These are phyloP conservation scores for Mylabris phalerata DNA, from an alignment of 1,140 invertebrate genomes.

Conservation along the genomic window DNA sequence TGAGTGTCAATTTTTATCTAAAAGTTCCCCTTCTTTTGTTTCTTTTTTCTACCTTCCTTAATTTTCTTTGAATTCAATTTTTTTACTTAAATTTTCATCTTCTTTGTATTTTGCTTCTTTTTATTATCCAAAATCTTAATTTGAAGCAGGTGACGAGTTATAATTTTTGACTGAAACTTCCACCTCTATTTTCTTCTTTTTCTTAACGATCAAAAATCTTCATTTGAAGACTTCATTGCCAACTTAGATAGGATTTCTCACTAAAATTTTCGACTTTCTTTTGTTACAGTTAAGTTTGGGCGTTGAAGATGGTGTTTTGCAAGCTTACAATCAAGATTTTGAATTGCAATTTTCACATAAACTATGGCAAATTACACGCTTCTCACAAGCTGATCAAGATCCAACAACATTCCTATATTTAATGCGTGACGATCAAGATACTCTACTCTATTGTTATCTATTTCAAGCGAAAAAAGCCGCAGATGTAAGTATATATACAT, in stretches of 20 bases:
- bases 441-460: constrained; percentile 56
- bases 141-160: too few relatives aligned
- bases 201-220: too few relatives aligned
- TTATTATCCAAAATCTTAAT: too few relatives aligned
- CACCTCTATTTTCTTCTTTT: not conserved
- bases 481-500: constrained; percentile 49
- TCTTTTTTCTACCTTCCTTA: too few relatives aligned
- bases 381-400: constrained; percentile 49
- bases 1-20: too few relatives aligned
- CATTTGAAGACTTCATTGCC: too few relatives aligned
- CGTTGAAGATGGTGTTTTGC: constrained; percentile 53
- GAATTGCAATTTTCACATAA: constrained; percentile 56
- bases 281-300: constrained; percentile 55
- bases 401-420: constrained; percentile 55
- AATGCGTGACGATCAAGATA: constrained; percentile 54
- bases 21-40: too few relatives aligned
- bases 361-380: constrained; percentile 51
- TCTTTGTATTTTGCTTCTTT: too few relatives aligned
- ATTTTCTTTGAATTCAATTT: too few relatives aligned
- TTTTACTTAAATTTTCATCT: too few relatives aligned
- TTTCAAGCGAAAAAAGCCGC: constrained; percentile 52
- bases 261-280: constrained; percentile 10
- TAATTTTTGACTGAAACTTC: not conserved
- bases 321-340: constrained; percentile 57
- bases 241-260: not conserved